phyloP scores from a whole-genome alignment of 2,113 vertebrate genomes.

The Arothron firmamentum region DNA sequence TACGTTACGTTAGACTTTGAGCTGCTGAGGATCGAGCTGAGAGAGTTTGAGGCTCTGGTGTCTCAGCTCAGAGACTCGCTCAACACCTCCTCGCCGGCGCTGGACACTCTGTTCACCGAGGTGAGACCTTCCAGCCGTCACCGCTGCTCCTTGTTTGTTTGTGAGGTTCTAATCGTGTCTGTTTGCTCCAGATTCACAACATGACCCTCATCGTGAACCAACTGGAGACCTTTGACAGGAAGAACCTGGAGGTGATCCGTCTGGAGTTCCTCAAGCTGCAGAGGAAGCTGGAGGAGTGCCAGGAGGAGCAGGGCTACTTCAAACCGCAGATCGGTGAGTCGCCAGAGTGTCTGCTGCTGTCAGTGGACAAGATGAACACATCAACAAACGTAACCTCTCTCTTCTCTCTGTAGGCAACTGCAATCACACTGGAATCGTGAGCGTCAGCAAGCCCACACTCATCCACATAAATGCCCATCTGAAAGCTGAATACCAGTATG shows the following conservation, averaged over 20 bases:
- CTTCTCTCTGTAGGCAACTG: slow-evolving; percentile 62
- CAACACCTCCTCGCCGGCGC: slow-evolving; percentile 59
- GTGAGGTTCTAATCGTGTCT: background rate
- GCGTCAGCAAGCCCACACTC: slow-evolving; percentile 60
- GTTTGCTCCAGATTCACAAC: slow-evolving; percentile 64
- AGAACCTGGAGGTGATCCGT: slow-evolving; percentile 69
- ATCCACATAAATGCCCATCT: slow-evolving; percentile 63
- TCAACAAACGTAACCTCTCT: background rate
- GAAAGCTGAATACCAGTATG: slow-evolving; percentile 32
- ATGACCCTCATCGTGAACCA: slow-evolving; percentile 72
- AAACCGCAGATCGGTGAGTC: slow-evolving; percentile 59
- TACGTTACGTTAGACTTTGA: slow-evolving; percentile 74
- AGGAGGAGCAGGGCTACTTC: slow-evolving; percentile 56
- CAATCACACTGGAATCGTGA: slow-evolving; percentile 64
- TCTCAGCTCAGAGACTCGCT: slow-evolving; percentile 63
- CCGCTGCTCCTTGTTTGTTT: too few relatives aligned
- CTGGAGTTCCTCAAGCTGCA: slow-evolving; percentile 71
- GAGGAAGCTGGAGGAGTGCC: slow-evolving; percentile 72
- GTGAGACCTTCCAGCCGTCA: slow-evolving; percentile 24
- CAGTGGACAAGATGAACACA: background rate
- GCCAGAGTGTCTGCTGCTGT: background rate
- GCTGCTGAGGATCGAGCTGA: slow-evolving; percentile 65
- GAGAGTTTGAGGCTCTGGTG: slow-evolving; percentile 67
- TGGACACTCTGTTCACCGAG: slow-evolving; percentile 67
- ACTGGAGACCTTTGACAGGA: slow-evolving; percentile 72